Evolutionary conservation across 2,888 invertebrate genomes (phyloP).

Genomic region (Urechis unicinctus): DNA sequence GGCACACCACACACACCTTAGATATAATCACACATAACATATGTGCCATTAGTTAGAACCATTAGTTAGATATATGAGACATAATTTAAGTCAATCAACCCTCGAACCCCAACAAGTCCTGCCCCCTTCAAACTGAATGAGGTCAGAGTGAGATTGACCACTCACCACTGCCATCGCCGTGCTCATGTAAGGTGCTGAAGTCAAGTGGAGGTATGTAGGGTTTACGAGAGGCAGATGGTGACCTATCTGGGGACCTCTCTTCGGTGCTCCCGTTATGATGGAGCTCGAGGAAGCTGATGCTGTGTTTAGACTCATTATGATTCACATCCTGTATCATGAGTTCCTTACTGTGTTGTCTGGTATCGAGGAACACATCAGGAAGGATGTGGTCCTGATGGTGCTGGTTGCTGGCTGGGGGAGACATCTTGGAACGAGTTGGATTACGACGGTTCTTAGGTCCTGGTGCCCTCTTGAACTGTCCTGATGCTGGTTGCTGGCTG

Average conservation of each 20-base stretch:
- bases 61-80: too few relatives aligned
- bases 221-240: constrained; percentile 13
- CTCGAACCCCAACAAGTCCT: too few relatives aligned
- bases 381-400: not conserved
- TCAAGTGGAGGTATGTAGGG: constrained; percentile 54
- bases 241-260: not conserved
- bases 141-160: too few relatives aligned
- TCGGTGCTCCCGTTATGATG: not conserved
- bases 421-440: not conserved
- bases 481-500: not conserved
- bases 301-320: not conserved
- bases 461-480: not conserved
- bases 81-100: too few relatives aligned
- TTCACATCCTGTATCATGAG: too few relatives aligned
- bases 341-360: not conserved
- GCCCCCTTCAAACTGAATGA: too few relatives aligned
- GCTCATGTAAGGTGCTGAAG: constrained; percentile 58
- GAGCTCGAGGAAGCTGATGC: not conserved
- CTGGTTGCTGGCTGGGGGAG: not conserved
- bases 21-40: too few relatives aligned
- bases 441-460: not conserved
- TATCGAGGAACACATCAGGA: not conserved
- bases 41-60: too few relatives aligned
- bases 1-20: too few relatives aligned
- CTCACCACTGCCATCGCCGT: constrained; percentile 50